Conservation (phyloP, 2,888 invertebrate species). For the Drosophila monieri region DNA sequence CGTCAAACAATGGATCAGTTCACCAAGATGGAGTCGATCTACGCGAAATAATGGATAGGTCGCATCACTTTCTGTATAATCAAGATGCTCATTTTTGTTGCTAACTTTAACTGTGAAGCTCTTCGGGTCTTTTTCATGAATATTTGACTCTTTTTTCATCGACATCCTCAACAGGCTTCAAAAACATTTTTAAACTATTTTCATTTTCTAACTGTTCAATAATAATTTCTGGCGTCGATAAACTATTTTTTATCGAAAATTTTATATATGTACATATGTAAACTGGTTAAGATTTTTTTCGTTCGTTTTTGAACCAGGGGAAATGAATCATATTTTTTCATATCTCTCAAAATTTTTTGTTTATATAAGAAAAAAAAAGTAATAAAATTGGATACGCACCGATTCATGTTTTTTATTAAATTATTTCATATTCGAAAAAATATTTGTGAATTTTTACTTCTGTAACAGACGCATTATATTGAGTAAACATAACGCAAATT, state of each 20-base stretch:
- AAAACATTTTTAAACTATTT: neutral
- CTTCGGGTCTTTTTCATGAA: neutral
- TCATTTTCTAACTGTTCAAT: neutral
- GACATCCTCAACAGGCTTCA: neutral
- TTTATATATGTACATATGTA: neutral
- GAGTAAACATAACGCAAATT: no score
- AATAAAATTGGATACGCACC: no score
- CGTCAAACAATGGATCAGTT: conserved; percentile 73
- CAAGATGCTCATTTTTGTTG: conserved; percentile 18
- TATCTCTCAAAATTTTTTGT: no score
- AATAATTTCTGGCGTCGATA: neutral
- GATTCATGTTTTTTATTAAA: no score
- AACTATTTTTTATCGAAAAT: neutral
- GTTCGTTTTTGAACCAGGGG: no score
- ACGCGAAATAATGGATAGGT: conserved; percentile 76
- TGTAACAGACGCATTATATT: no score
- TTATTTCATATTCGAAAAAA: no score
- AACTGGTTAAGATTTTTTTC: no score
- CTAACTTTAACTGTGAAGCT: neutral
- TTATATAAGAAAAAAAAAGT: no score
- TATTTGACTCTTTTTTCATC: neutral
- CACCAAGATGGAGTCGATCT: conserved; percentile 60
- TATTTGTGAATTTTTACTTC: no score
- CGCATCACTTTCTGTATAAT: conserved; percentile 80
- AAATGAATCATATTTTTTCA: no score